A percentile compares a stretch with the other conserved stretches of the same genome.
Conservation (phyloP, 2,888 invertebrate genomes). For the Amiota mariae region DNA sequence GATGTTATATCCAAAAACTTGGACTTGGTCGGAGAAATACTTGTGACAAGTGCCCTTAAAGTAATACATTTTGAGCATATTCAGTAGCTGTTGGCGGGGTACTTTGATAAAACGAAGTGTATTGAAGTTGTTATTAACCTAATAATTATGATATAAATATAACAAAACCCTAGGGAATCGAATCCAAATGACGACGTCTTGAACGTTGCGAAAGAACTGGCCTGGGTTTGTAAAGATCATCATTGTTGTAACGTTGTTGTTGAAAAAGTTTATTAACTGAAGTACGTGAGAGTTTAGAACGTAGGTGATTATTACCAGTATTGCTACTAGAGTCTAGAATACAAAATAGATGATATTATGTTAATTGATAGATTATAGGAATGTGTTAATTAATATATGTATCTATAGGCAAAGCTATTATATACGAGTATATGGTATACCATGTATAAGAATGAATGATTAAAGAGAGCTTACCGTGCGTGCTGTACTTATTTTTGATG, state of each 20-base stretch:
- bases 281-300: conserved; percentile 43
- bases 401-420: neutral
- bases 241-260: conserved; percentile 79
- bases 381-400: neutral
- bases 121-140: too few species aligned
- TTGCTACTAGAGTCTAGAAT: conserved; percentile 38
- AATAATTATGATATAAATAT: too few species aligned
- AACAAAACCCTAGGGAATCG: conserved; percentile 49
- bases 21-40: too few species aligned
- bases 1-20: too few species aligned
- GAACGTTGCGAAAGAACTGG: conserved; percentile 76
- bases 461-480: neutral
- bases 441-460: neutral
- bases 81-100: too few species aligned
- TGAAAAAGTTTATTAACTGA: conserved; percentile 57
- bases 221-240: conserved; percentile 83
- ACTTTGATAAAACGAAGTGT: too few species aligned
- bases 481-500: neutral
- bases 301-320: conserved; percentile 21
- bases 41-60: too few species aligned
- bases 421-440: neutral
- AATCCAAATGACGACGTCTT: conserved; percentile 73
- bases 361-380: neutral
- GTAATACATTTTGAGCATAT: too few species aligned
- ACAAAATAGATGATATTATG: neutral